Evolutionary conservation across 2,113 vertebrate species (phyloP).

Genomic region (Stigmatopora argus): DNA sequence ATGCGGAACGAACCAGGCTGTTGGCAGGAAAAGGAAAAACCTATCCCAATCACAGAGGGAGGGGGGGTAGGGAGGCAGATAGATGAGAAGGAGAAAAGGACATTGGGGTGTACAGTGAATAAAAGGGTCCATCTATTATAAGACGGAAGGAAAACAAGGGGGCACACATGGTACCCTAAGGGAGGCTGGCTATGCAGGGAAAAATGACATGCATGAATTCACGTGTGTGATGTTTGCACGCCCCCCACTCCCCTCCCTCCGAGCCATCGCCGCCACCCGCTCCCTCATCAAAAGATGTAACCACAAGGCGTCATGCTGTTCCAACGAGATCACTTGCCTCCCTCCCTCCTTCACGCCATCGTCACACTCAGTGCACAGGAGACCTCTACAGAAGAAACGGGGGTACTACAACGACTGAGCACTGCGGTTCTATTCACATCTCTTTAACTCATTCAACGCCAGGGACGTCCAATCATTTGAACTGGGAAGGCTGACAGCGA

Average conservation of each 20-base stretch:
- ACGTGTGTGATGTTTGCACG: constrained; percentile 8
- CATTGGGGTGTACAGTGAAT: constrained; percentile 9
- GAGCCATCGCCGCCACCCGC: constrained; percentile 25
- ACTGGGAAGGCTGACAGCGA: too few species aligned
- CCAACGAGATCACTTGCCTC: constrained; percentile 41
- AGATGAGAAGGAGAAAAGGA: neutral
- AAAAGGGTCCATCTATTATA: neutral
- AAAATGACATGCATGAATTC: constrained; percentile 30
- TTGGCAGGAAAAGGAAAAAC: constrained; percentile 57
- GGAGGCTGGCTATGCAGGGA: constrained; percentile 22
- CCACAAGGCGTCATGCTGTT: constrained; percentile 65
- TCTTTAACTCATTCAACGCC: neutral
- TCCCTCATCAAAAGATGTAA: constrained; percentile 68
- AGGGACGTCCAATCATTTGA: neutral
- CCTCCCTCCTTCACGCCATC: constrained; percentile 17
- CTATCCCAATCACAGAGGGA: constrained; percentile 47
- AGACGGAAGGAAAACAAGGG: constrained; percentile 23
- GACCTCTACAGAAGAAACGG: constrained; percentile 57
- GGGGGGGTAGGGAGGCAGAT: neutral
- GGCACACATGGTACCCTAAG: constrained; percentile 2
- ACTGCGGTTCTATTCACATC: constrained; percentile 68
- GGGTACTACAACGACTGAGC: constrained; percentile 64
- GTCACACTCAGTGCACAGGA: constrained; percentile 43
- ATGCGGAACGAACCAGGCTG: constrained; percentile 53
- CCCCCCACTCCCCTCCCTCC: neutral